Percentiles rank a stretch among this genome's conserved stretches.
These are phyloP conservation scores for Drosophila erecta DNA, from an alignment of 1,140 invertebrate species.

Conservation along the genomic window DNA sequence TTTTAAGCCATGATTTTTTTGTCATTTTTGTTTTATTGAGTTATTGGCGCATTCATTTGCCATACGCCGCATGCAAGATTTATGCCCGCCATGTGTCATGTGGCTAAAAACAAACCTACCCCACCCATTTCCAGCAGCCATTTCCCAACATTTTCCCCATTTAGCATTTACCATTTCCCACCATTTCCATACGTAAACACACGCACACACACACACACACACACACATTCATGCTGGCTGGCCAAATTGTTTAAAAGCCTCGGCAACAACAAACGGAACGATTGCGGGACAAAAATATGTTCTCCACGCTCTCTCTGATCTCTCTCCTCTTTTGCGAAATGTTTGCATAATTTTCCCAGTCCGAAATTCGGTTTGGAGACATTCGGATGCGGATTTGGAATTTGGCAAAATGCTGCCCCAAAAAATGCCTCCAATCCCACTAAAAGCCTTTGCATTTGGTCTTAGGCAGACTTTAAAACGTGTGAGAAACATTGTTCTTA, in stretches of 20 bases:
- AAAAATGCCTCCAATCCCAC: slow-evolving; percentile 17
- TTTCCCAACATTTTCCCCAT: slow-evolving; percentile 25
- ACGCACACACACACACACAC: slow-evolving; percentile 3
- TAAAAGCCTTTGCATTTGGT: slow-evolving; percentile 8
- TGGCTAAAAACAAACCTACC: slow-evolving; percentile 65
- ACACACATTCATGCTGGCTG: slow-evolving; percentile 10
- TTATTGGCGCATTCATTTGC: slow-evolving; percentile 83
- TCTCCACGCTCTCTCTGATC: slow-evolving; percentile 28
- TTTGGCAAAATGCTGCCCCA: slow-evolving; percentile 12
- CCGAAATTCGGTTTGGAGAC: slow-evolving; percentile 42
- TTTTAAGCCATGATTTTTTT: slow-evolving; percentile 20
- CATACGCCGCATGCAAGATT: slow-evolving; percentile 79
- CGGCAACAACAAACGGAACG: slow-evolving; percentile 41
- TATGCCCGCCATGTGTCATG: slow-evolving; percentile 80
- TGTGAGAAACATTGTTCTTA: neutral
- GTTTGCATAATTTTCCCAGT: slow-evolving; percentile 40
- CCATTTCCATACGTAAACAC: slow-evolving; percentile 24
- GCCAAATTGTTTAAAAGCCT: slow-evolving; percentile 56
- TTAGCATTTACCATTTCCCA: slow-evolving; percentile 44
- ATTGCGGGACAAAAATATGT: slow-evolving; percentile 47
- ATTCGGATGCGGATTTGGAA: slow-evolving; percentile 27
- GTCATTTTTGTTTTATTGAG: slow-evolving; percentile 59
- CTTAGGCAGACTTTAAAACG: neutral
- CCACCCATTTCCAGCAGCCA: neutral
- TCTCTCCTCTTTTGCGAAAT: slow-evolving; percentile 7